Percentiles rank a stretch among this genome's conserved stretches.
Conservation (phyloP, 1,140 invertebrate genomes). For the Limonius californicus region DNA sequence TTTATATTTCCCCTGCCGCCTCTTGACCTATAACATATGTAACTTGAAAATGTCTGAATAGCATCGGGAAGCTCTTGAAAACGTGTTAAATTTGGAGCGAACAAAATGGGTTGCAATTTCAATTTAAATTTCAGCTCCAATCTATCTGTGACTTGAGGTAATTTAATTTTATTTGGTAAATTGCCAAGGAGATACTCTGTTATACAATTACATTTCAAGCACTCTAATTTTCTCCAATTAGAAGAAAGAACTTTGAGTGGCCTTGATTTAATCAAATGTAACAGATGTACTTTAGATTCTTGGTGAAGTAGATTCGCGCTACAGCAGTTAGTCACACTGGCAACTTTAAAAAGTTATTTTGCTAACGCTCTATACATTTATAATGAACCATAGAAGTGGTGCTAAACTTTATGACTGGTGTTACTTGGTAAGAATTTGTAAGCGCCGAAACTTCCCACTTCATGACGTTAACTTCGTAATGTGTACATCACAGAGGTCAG, state of each 20-base stretch:
- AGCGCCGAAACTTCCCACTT: not conserved
- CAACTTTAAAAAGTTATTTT: not conserved
- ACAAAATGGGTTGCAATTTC: not conserved
- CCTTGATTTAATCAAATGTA: constrained; percentile 10
- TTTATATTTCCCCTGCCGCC: not conserved
- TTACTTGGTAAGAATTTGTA: not conserved
- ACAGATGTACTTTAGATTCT: not conserved
- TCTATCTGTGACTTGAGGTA: constrained; percentile 7
- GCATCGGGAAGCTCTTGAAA: not conserved
- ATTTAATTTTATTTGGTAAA: constrained; percentile 13
- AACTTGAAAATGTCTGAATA: not conserved
- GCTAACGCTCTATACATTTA: not conserved
- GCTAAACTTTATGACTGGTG: not conserved
- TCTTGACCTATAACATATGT: not conserved
- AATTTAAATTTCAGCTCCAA: constrained; percentile 10
- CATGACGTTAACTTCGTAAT: not conserved
- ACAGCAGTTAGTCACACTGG: not conserved
- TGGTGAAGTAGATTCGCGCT: not conserved
- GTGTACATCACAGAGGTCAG: not conserved
- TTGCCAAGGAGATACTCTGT: constrained; percentile 7
- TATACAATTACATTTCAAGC: constrained; percentile 14
- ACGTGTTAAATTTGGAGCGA: not conserved
- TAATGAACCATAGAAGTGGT: not conserved
- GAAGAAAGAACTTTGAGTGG: constrained; percentile 11
- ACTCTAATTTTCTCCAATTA: constrained; percentile 12